Conservation (phyloP, 2,797 vertebrate species). For the Manis crassicaudata region DNA sequence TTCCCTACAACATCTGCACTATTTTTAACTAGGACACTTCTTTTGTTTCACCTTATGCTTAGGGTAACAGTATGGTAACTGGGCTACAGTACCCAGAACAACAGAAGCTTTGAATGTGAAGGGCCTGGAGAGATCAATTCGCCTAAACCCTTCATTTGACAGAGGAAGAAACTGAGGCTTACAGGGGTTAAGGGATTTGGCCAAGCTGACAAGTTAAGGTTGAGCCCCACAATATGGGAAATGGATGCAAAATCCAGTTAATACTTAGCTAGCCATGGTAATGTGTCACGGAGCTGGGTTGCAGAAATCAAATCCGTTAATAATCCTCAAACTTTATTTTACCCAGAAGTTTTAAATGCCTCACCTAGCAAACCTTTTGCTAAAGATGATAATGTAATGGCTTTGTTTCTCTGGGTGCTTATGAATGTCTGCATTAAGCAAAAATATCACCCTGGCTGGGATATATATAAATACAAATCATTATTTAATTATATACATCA, state of each 20-base stretch:
- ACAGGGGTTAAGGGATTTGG: slow-evolving; percentile 76
- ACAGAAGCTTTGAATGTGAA: slow-evolving; percentile 54
- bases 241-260: slow-evolving; percentile 72
- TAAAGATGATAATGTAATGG: slow-evolving; percentile 57
- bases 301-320: slow-evolving; percentile 78
- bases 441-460: background rate
- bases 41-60: slow-evolving; percentile 30
- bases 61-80: background rate
- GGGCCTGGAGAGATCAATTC: slow-evolving; percentile 53
- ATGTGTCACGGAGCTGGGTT: slow-evolving; percentile 73
- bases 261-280: slow-evolving; percentile 72
- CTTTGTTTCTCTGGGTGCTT: slow-evolving; percentile 60
- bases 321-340: slow-evolving; percentile 80
- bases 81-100: background rate
- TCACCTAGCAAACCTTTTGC: slow-evolving; percentile 71
- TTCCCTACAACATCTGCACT: background rate
- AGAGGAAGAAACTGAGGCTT: slow-evolving; percentile 79
- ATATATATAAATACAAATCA: background rate
- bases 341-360: slow-evolving; percentile 71
- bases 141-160: slow-evolving; percentile 64
- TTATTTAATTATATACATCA: slow-evolving; percentile 19
- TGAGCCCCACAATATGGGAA: slow-evolving; percentile 71
- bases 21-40: background rate
- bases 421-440: slow-evolving; percentile 43
- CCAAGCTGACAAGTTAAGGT: slow-evolving; percentile 74